A percentile compares a stretch with the other conserved stretches of the same genome.
Conservation (phyloP, 2,113 vertebrate species). For the Bubo scandiacus region DNA sequence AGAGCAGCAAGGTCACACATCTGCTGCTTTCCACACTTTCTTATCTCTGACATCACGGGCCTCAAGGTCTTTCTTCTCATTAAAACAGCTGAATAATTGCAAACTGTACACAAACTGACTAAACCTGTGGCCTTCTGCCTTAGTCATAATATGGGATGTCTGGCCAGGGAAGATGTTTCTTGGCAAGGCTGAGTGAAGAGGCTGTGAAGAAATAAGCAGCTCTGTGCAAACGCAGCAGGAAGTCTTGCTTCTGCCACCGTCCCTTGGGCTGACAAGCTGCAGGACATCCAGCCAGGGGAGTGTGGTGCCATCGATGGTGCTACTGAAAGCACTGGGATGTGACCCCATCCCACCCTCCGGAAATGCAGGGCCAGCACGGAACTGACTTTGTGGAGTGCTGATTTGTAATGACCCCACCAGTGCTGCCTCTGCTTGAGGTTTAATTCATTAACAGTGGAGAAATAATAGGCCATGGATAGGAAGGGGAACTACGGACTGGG, state of each 20-base stretch:
- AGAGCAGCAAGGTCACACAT: conserved; percentile 70
- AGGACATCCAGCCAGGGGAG: neutral
- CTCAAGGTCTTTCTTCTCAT: conserved; percentile 81
- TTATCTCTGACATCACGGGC: conserved; percentile 81
- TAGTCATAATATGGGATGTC: conserved; percentile 85
- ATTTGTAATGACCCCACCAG: neutral
- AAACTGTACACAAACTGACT: conserved; percentile 80
- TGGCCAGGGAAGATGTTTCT: conserved; percentile 23
- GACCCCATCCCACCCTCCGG: neutral
- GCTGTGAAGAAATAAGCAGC: neutral
- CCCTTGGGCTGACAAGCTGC: neutral
- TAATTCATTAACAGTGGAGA: neutral
- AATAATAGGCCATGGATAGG: neutral
- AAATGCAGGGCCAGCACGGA: neutral
- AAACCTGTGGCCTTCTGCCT: conserved; percentile 82
- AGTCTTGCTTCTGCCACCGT: neutral
- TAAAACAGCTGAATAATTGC: conserved; percentile 84
- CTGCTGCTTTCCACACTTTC: conserved; percentile 73
- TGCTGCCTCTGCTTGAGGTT: neutral
- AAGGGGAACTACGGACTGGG: neutral
- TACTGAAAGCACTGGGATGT: neutral
- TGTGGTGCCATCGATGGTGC: fast-evolving
- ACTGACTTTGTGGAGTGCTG: neutral
- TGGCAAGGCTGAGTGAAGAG: neutral
- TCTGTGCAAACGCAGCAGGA: fast-evolving